phyloP scores from a whole-genome alignment of 2,797 vertebrate genomes.

The Channallabes apus region DNA sequence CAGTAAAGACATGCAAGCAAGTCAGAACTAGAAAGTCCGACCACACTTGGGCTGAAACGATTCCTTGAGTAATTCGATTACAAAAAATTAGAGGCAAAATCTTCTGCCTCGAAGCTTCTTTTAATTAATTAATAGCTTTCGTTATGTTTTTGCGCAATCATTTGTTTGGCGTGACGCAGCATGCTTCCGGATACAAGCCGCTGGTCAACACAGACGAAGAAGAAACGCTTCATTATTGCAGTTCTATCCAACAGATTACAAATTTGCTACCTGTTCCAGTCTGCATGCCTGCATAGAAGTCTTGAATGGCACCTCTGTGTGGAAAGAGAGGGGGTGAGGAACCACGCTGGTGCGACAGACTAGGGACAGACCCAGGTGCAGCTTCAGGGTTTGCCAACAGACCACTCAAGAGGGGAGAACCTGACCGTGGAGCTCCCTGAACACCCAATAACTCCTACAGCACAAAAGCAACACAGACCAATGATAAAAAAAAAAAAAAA shows the following conservation, averaged over 20 bases:
- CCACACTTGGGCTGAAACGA: too few species aligned
- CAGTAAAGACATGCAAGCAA: background rate
- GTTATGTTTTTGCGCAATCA: too few species aligned
- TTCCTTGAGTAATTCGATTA: too few species aligned
- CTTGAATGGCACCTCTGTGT: slow-evolving; percentile 84
- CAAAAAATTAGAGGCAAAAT: too few species aligned
- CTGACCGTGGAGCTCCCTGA: slow-evolving; percentile 73
- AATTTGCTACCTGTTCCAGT: slow-evolving; percentile 76
- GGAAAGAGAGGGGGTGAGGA: slow-evolving; percentile 88
- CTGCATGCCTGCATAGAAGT: slow-evolving; percentile 84
- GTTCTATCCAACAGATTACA: background rate
- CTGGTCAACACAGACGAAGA: too few species aligned
- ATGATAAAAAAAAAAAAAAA: too few species aligned
- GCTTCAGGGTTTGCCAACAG: slow-evolving; percentile 81
- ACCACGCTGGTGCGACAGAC: slow-evolving; percentile 79
- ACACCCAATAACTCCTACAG: slow-evolving; percentile 87
- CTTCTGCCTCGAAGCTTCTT: too few species aligned
- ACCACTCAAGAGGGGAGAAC: slow-evolving; percentile 82
- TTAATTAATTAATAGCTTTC: too few species aligned
- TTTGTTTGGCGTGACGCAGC: too few species aligned
- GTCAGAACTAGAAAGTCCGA: background rate
- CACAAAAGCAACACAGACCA: slow-evolving; percentile 6
- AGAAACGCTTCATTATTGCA: background rate
- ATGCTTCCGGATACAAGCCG: too few species aligned
- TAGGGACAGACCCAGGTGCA: slow-evolving; percentile 60